Conservation (phyloP, 2,888 invertebrate genomes). For the Drosophila nr. perissopoda region DNA sequence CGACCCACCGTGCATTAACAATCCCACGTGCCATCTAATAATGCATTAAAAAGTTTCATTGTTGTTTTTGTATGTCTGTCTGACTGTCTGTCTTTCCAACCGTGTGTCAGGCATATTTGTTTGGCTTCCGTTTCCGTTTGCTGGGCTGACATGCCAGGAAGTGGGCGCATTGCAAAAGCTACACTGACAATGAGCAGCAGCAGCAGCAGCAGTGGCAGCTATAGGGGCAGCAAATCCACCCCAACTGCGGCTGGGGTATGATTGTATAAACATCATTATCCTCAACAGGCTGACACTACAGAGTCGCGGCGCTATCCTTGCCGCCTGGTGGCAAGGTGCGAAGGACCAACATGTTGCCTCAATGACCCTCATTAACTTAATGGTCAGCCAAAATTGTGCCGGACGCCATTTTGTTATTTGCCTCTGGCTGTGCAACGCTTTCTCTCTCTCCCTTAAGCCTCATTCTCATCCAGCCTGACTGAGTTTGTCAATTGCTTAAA, state of each 20-base stretch:
- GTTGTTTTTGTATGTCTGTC: conserved; percentile 29
- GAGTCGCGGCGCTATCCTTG: neutral
- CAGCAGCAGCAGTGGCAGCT: neutral
- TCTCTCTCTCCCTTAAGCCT: neutral
- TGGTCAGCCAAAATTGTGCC: conserved; percentile 60
- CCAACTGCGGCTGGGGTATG: neutral
- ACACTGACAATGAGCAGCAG: conserved; percentile 8
- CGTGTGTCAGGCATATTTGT: conserved; percentile 72
- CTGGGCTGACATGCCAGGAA: conserved; percentile 49
- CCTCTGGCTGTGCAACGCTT: neutral
- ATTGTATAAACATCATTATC: conserved; percentile 58
- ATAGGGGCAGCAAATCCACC: conserved; percentile 5
- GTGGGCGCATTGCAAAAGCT: conserved; percentile 64
- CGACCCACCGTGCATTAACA: conserved; percentile 44
- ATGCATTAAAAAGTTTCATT: conserved; percentile 74
- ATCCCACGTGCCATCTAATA: conserved; percentile 50
- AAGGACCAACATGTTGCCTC: conserved; percentile 69
- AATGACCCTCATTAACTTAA: conserved; percentile 79
- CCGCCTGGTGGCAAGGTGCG: conserved; percentile 59
- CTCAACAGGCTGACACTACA: conserved; percentile 44
- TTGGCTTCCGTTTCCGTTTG: conserved; percentile 72
- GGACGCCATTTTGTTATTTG: conserved; percentile 45
- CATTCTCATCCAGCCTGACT: neutral
- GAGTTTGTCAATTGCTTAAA: conserved; percentile 43
- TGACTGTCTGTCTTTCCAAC: conserved; percentile 33